These are phyloP conservation scores for Eilema depressum DNA, from an alignment of 2,888 invertebrate genomes.

Conservation along the genomic window DNA sequence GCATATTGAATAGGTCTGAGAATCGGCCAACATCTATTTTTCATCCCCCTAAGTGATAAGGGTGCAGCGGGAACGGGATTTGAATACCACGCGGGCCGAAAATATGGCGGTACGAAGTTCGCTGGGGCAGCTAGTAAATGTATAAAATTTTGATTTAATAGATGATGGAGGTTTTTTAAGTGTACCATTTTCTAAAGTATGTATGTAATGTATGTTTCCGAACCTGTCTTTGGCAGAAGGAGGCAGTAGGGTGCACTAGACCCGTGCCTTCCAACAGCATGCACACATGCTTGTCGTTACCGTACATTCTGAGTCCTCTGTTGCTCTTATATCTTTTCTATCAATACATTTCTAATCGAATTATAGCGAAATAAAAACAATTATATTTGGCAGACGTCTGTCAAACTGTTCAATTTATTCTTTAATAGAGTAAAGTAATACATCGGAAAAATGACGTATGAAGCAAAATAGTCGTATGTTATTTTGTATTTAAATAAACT, in stretches of 20 bases:
- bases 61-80: no score
- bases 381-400: background rate
- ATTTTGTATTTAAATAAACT: no score
- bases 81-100: no score
- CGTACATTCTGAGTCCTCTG: conserved; percentile 33
- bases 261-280: conserved; percentile 54
- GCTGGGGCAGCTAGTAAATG: no score
- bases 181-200: no score
- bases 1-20: no score
- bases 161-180: background rate
- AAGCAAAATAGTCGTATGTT: background rate
- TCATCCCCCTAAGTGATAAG: no score
- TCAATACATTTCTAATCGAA: background rate
- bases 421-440: no score
- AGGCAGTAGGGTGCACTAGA: conserved; percentile 59
- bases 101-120: no score
- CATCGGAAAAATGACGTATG: no score
- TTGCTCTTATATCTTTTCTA: background rate
- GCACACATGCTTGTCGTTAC: conserved; percentile 59
- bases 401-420: background rate
- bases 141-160: background rate
- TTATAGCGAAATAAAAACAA: background rate
- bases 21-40: no score
- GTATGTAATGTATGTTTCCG: background rate
- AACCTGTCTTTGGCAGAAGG: conserved; percentile 40